Base-by-base conservation (phyloP, 2,113 vertebrate species). In the Leucopsar rothschildi region DNA sequence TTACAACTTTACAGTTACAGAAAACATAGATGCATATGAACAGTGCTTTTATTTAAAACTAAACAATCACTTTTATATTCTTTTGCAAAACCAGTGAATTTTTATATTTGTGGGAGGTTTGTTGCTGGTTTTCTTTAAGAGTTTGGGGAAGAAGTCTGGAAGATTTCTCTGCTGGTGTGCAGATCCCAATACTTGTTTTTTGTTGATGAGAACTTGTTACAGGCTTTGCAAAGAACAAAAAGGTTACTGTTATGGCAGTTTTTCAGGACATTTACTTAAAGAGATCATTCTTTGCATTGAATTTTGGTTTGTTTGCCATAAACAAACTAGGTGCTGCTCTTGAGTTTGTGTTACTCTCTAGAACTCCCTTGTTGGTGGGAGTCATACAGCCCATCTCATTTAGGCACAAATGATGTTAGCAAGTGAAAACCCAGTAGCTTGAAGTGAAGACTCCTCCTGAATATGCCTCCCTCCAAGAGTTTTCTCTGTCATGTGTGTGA, bases 301-400 rank as follows among this genome's bases (percentile, higher is more conserved):
- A 9, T 33, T 77, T 81, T 56, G 25, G 13, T 86, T 80, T 53
- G 47, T 78, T 92, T 81, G 23, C 15, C 33, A 55, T 35, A 55
- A 88, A 35, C 9, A n/a, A 76, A 42, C 50, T 33, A 37, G 25
- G 31, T 20, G 27, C 44, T 55, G 35, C 64, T 2, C 0, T 57
- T 77, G 57, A 49, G 18, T 83, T 81, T 44, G 29, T 19, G 23
- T 78, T 91, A 39, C 56, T 66, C 4, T 55, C 1, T 39, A 49
- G 65, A 66, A 52, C 10, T 65, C 61, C 10, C 3, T 22, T 0
- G 3, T 17, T 63, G 56, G 5, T 27, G 20, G 11, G 42, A 70
- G 39, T 80, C 35, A 5, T 12, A 15, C 5, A 60, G 45, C 45
- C 39, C 0, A 0, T 14, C 27, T 73, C 31, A 23, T 65, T 53